phyloP scores from a whole-genome alignment of 2,888 invertebrate genomes.

The Zygogramma bicolorata region DNA sequence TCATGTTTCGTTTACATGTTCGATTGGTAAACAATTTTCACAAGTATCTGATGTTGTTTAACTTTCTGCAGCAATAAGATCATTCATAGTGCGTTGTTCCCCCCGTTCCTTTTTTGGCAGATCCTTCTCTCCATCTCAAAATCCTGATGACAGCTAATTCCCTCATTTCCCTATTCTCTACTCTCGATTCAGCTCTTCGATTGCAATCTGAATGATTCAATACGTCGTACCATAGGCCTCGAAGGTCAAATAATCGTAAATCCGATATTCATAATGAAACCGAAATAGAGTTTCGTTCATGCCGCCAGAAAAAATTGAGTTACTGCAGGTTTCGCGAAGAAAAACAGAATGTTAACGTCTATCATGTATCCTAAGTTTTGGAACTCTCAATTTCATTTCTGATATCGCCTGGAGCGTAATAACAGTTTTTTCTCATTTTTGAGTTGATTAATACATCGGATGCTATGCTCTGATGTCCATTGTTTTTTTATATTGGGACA shows the following conservation, averaged over 20 bases:
- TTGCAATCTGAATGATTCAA: neutral
- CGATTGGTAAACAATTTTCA: no score
- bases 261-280: conserved; percentile 38
- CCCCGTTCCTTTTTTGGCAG: no score
- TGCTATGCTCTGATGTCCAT: neutral
- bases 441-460: conserved; percentile 2
- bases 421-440: conserved; percentile 30
- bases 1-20: no score
- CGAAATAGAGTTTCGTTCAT: conserved; percentile 38
- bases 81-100: no score
- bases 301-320: conserved; percentile 35
- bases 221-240: neutral
- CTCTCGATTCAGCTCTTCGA: neutral
- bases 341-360: conserved; percentile 36
- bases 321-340: conserved; percentile 32
- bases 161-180: no score
- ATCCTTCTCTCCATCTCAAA: no score
- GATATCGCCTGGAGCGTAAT: conserved; percentile 16
- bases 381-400: conserved; percentile 31
- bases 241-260: conserved; percentile 29
- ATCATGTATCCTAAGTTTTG: conserved; percentile 35
- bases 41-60: no score
- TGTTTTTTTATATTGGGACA: neutral
- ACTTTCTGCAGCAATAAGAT: no score
- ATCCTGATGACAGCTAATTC: no score